These are phyloP conservation scores for Tenebrio molitor DNA, from an alignment of 1,140 invertebrate genomes.

Conservation along the genomic window DNA sequence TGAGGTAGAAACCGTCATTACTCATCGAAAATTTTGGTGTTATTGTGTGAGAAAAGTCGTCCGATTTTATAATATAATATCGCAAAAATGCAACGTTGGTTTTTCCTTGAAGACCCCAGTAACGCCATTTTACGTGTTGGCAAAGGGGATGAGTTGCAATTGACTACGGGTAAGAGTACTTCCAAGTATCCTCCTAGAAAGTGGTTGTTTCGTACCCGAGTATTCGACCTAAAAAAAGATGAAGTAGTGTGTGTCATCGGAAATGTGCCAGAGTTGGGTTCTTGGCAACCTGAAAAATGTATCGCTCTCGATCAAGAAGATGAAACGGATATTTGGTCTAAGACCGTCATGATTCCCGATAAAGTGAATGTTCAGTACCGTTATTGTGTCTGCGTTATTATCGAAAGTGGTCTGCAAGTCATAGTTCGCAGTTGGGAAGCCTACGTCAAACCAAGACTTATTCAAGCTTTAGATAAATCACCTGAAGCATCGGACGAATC, in stretches of 20 bases:
- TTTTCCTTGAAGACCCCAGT: conserved; percentile 69
- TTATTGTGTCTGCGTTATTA: conserved; percentile 79
- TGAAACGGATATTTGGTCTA: conserved; percentile 70
- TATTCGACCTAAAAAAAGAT: conserved; percentile 61
- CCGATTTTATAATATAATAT: conserved; percentile 25
- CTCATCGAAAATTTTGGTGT: background rate
- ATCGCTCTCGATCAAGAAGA: conserved; percentile 65
- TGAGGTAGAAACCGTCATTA: background rate
- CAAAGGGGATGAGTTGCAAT: conserved; percentile 46
- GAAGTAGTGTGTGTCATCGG: conserved; percentile 69
- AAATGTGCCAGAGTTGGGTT: conserved; percentile 67
- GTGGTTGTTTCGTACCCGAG: conserved; percentile 68
- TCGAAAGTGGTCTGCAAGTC: conserved; percentile 67
- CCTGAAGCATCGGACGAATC: conserved; percentile 54
- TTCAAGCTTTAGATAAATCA: conserved; percentile 61
- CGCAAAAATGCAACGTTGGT: conserved; percentile 74
- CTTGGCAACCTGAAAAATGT: conserved; percentile 68
- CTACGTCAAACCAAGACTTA: conserved; percentile 77
- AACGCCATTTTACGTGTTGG: conserved; percentile 61
- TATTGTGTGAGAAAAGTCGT: conserved; percentile 2
- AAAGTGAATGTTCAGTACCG: conserved; percentile 80
- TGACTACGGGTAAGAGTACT: conserved; percentile 61
- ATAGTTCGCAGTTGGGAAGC: conserved; percentile 89
- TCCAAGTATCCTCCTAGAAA: conserved; percentile 62
- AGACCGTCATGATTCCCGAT: conserved; percentile 72